Evolutionary conservation across 1,140 invertebrate species (phyloP), one percentile per base, ranked within the genome.

Genomic region (Oncopodura yosiiana): DNA sequence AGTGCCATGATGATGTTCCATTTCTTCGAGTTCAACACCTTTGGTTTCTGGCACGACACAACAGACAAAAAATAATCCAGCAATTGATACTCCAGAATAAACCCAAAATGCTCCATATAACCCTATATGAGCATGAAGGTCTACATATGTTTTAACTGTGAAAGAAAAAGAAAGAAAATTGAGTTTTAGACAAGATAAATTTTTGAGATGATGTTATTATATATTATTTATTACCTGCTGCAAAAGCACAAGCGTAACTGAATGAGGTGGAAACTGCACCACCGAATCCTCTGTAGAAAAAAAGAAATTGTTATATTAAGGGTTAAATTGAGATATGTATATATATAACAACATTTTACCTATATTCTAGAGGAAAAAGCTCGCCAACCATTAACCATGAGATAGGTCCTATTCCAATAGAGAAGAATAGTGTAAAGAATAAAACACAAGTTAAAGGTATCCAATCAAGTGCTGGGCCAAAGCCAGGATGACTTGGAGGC

Each of bases 1-100:
- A n/a, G n/a, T n/a, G n/a, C n/a, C n/a, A n/a, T n/a, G 16, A 24
- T 59, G 51, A 45, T 61, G 77, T 66, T 84, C 80, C 79, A 93
- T 89, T 71, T 93, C 88, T 65, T 92, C 87, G 51, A 94, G 77
- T 63, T 83, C 83, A 43, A 81, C 79, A 0, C 88, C 88, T 69
- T 88, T 90, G 1, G 90, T 94, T 70, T 94, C 91, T 0, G 89
- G 90, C 3, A 94, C 84, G 65, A 84, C 86, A 52, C 85, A 78
- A 1, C 85, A 81, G 6, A 92, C 80, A 68, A 93, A 87, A 49
- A 89, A 77, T 1, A 91, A 73, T 21, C 88, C 88, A 54, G 84
- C 75, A 1, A 89, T 77, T 0, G 87, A 83, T 58, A 93, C 78
- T 2, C 79, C 84, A 2, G 87, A 81, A 67, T 92, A 94, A 16